A percentile compares a stretch with the other conserved stretches of the same genome.
Conservation (phyloP, 1,140 invertebrate species). For the Littorina saxatilis region DNA sequence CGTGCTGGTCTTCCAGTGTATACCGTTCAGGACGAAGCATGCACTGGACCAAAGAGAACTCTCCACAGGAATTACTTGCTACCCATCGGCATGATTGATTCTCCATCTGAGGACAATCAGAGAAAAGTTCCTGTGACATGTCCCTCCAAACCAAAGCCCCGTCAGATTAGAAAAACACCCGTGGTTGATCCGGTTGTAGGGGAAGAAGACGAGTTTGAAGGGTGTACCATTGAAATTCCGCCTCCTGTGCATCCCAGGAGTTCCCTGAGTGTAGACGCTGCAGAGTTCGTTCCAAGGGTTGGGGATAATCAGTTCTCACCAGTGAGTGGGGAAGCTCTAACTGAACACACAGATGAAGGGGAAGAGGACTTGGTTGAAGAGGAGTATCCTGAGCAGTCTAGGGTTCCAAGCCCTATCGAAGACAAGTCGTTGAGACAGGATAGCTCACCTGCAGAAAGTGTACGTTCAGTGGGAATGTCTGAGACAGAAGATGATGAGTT, state of each 20-base stretch:
- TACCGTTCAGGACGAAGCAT: background rate
- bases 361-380: background rate
- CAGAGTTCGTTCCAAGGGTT: background rate
- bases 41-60: background rate
- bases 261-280: background rate
- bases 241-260: background rate
- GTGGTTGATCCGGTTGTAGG: background rate
- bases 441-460: background rate
- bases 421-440: background rate
- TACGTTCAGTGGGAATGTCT: background rate
- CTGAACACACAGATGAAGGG: background rate
- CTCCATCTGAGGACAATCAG: background rate
- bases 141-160: background rate
- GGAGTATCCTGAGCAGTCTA: background rate
- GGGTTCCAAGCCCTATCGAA: no score
- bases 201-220: background rate
- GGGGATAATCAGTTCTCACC: background rate
- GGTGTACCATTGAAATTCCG: background rate
- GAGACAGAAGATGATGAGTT: background rate
- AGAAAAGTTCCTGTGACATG: background rate
- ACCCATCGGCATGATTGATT: background rate
- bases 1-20: background rate
- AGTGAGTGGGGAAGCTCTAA: background rate
- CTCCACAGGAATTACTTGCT: constrained; percentile 7
- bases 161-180: background rate